These are phyloP conservation scores for Syrrhaptes paradoxus DNA, from an alignment of 2,113 vertebrate species.

Conservation along the genomic window DNA sequence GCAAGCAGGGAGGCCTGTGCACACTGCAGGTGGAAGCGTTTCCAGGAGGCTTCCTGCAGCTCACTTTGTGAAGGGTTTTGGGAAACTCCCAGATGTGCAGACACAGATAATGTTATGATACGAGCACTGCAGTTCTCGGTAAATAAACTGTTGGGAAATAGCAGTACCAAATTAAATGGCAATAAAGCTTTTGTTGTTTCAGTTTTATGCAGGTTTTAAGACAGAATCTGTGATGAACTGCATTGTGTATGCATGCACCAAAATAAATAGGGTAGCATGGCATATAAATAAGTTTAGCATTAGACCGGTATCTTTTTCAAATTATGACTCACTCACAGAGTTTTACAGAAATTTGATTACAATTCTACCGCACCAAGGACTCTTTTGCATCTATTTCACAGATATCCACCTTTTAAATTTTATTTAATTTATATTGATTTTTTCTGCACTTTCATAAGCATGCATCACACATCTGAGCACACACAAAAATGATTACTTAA, in stretches of 20 bases:
- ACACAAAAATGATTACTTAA: slow-evolving; percentile 63
- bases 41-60: neutral
- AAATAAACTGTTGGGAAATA: slow-evolving; percentile 31
- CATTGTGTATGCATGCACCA: neutral
- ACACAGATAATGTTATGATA: neutral
- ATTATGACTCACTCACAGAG: neutral
- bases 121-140: neutral
- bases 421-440: slow-evolving; percentile 69
- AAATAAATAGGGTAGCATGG: neutral
- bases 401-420: slow-evolving; percentile 58
- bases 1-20: neutral
- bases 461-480: slow-evolving; percentile 50
- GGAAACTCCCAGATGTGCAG: neutral
- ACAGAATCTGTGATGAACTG: slow-evolving; percentile 21
- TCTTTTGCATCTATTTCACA: slow-evolving; percentile 40
- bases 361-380: slow-evolving; percentile 20
- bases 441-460: slow-evolving; percentile 52
- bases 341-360: slow-evolving; percentile 31
- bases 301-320: slow-evolving; percentile 11
- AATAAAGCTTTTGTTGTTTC: slow-evolving; percentile 33
- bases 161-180: slow-evolving; percentile 35
- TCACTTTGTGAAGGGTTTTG: neutral
- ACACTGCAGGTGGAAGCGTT: neutral
- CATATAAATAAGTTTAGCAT: slow-evolving; percentile 9
- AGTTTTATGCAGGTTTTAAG: slow-evolving; percentile 34